A percentile compares a stretch with the other conserved stretches of the same genome.
Conservation (phyloP, 2,113 vertebrate species). For the Corydoras sp. region DNA sequence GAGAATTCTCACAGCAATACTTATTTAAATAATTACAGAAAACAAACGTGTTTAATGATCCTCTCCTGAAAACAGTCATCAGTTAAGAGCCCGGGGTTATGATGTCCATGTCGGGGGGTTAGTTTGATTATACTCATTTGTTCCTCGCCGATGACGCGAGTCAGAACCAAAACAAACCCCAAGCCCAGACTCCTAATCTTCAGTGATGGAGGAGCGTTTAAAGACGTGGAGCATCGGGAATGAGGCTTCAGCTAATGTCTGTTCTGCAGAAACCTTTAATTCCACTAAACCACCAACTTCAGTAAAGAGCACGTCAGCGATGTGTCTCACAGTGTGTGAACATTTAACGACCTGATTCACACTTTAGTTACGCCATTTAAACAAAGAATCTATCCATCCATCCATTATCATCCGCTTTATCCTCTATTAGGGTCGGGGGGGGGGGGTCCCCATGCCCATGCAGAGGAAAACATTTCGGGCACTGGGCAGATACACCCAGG, state of each 20-base stretch:
- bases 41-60: neutral
- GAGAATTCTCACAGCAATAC: neutral
- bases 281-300: no score
- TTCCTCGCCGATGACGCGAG: neutral
- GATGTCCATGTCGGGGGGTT: neutral
- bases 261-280: neutral
- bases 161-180: neutral
- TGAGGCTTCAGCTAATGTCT: neutral
- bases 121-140: neutral
- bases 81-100: neutral
- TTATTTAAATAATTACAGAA: neutral
- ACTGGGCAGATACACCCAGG: no score
- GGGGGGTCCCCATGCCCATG: no score
- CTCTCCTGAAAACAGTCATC: conserved; percentile 6
- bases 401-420: no score
- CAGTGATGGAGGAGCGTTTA: neutral
- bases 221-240: neutral
- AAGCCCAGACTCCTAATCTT: neutral
- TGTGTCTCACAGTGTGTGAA: neutral
- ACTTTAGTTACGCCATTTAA: no score
- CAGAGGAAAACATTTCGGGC: no score
- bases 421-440: no score
- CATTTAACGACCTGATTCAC: no score
- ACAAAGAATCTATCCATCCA: no score
- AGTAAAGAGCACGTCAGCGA: no score